Evolutionary conservation across 2,888 invertebrate genomes (phyloP), one percentile per base, ranked within the genome.

Genomic region (Therioaphis trifolii): DNA sequence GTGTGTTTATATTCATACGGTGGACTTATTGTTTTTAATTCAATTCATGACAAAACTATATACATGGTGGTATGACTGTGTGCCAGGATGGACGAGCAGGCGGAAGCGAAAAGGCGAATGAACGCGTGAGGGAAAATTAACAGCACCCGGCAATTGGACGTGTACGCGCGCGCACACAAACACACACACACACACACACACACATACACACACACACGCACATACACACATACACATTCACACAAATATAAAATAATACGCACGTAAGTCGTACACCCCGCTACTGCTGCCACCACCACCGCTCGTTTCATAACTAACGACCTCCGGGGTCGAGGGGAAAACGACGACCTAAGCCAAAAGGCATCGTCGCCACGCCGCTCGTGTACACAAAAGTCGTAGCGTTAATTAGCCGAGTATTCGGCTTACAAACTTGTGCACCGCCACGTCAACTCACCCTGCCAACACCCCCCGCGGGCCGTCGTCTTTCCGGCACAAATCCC

Each of bases 401-500:
- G 80, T 72, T 80, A 80, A 80, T 80, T 72, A 80, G 80, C 46
- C 80, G 61, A 80, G 46, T n/a, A 80, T 80, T 72, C 80, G 35
- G 49, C 71, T 46, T 52, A 80, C 69, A 69, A 69, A 79, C 69
- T 79, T 24, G 21, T 55, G 29, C 63, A 35, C 40, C 18, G 11
- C 24, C 52, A 52, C 35, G 35, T 35, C 49, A 27, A 14, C 29
- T n/a, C 1, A 27, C 1, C n/a, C 18, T n/a, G 2, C 63, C 35
- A 11, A 1, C 27, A 4, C 49, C 35, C 21, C 24, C 14, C 3
- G 0, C 14, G 2, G 18, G 12, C 11, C 12, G 14, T 69, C 71
- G 4, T 12, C 29, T n/a, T 5, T 2, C 52, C 9, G 29, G 29
- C 18, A 68, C 1, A 35, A 21, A 24, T 58, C 24, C 58, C 58